Base-by-base conservation (phyloP, 2,888 invertebrate species). In the Ectropis crepuscularia region DNA sequence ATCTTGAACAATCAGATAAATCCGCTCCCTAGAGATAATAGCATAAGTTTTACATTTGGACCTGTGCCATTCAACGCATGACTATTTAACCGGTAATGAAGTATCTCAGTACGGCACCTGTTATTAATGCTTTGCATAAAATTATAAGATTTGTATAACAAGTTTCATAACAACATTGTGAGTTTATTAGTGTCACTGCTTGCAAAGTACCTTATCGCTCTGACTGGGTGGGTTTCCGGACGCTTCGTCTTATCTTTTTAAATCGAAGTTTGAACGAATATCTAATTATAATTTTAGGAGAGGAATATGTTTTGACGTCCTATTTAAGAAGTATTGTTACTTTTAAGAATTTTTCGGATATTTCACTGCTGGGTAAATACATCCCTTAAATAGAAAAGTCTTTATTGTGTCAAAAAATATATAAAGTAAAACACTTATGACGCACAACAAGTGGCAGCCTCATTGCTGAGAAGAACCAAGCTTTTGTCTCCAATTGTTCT, bases 101-200 rank as follows among this genome's bases (percentile, higher is more conserved):
- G 6, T 61, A 41, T 16, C 37, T 47, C 28, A 45, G 50, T 46
- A 42, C 37, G 9, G n/a, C 36, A 7, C 41, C 53, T 54, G 50
- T 41, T 55, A 55, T 51, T 51, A 51, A 61, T 48, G 10, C 46
- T 47, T 47, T 53, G 62, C 57, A 57, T 63, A 53, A 48, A 53
- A 57, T 62, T 57, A 62, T 57, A 47, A 42, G 11, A 11, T 57
- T 53, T 38, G 53, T 61, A 41, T 36, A 53, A 12, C 39, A 55
- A 28, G 39, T 54, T 54, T 48, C 12, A 10, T n/a, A 48, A 42
- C 42, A 50, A 28, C 49, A 41, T 38, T 43, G 39, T 9, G 7
- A 42, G 11, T 38, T 41, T 48, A 36, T 0, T 10, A 36, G 28
- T 6, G 36, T 28, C 16, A 28, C 11, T 37, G 16, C 11, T 39